Evolutionary conservation across 92 coral and sea anemone genomes (phyloP).

Genomic region (Phenganax marumi): DNA sequence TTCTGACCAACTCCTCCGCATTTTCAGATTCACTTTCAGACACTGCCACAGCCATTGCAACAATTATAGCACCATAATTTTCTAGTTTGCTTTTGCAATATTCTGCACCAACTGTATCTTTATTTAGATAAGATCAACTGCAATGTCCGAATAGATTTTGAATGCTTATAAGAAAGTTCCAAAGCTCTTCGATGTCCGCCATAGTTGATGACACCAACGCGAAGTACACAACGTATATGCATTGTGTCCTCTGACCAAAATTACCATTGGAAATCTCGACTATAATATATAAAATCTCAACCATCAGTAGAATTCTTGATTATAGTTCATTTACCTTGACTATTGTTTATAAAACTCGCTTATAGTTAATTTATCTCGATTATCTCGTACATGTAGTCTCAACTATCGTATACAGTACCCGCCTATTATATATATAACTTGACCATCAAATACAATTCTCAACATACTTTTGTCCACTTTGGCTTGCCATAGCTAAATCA

Average conservation of each 20-base stretch:
- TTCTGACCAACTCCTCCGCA: too few relatives aligned
- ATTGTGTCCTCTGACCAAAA: too few relatives aligned
- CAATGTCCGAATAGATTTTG: background rate
- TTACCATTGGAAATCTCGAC: too few relatives aligned
- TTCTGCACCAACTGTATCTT: conserved; percentile 19
- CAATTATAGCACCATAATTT: conserved; percentile 12
- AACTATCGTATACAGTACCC: background rate
- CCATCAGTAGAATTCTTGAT: background rate
- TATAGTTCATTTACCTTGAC: background rate
- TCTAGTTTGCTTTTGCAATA: conserved; percentile 10
- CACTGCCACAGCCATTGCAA: conserved; percentile 32
- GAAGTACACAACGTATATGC: too few relatives aligned
- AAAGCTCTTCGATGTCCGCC: conserved; percentile 22
- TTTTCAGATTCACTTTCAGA: background rate
- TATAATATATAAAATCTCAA: too few relatives aligned
- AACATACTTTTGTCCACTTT: background rate
- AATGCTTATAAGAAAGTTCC: background rate
- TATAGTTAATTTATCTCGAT: background rate
- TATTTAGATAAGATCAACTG: background rate
- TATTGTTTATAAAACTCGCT: background rate
- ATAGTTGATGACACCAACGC: background rate
- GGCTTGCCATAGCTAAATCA: conserved; percentile 11
- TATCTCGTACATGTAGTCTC: conserved; percentile 1
- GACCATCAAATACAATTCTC: background rate
- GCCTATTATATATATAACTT: background rate